A percentile compares a stretch with the other conserved stretches of the same genome.
Conservation (phyloP, 2,113 vertebrate genomes). For the Coptodon rendalli region DNA sequence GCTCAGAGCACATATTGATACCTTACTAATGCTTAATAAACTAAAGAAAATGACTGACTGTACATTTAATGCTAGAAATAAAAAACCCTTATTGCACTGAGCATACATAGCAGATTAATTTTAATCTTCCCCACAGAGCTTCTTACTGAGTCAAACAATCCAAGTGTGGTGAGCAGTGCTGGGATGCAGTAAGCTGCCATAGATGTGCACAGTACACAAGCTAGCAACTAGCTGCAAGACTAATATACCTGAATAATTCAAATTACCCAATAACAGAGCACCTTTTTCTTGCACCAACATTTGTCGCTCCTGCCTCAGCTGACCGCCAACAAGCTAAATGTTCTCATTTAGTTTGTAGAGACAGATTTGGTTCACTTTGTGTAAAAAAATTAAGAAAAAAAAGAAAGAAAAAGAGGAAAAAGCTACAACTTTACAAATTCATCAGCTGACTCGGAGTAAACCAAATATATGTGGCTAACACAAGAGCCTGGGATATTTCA, state of each 20-base stretch:
- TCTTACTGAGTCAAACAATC: neutral
- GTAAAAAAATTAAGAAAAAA: neutral
- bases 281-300: neutral
- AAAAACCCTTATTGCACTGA: neutral
- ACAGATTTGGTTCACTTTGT: neutral
- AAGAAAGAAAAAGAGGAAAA: neutral
- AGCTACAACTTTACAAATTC: neutral
- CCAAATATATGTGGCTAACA: rapidly evolving
- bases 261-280: no score
- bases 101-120: neutral
- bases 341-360: neutral
- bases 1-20: neutral
- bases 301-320: neutral
- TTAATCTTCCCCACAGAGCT: neutral
- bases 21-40: neutral
- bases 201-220: neutral
- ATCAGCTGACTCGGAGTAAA: neutral
- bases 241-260: rapidly evolving
- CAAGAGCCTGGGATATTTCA: neutral
- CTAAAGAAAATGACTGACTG: neutral
- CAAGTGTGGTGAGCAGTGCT: neutral
- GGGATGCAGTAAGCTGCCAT: neutral
- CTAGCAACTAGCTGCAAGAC: neutral
- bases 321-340: neutral
- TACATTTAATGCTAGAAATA: neutral